These are phyloP conservation scores for Mythimna loreyi DNA, from an alignment of 2,888 invertebrate genomes.

Conservation along the genomic window DNA sequence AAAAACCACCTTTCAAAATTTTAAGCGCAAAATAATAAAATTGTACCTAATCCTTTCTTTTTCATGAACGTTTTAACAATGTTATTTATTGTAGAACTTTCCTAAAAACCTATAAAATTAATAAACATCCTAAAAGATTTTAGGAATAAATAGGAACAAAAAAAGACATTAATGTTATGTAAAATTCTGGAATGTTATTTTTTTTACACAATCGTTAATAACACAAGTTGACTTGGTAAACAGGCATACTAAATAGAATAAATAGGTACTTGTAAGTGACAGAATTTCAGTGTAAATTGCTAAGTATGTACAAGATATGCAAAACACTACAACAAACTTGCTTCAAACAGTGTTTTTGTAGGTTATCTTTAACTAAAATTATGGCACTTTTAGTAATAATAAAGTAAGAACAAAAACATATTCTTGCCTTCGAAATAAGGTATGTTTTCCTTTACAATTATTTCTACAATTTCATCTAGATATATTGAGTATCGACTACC, in stretches of 20 bases:
- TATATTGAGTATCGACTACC: slow-evolving; percentile 41
- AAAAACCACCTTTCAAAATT: not conserved
- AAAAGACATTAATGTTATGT: not conserved
- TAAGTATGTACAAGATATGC: not conserved
- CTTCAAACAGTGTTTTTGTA: slow-evolving; percentile 9
- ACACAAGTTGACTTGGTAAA: not conserved
- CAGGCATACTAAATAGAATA: not conserved
- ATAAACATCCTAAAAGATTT: not conserved
- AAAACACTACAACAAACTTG: slow-evolving; percentile 16
- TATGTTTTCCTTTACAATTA: slow-evolving; percentile 16
- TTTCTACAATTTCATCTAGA: slow-evolving; percentile 31
- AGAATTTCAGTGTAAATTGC: not conserved
- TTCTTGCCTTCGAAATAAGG: slow-evolving; percentile 1
- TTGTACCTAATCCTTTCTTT: not conserved
- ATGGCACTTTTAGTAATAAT: slow-evolving; percentile 29
- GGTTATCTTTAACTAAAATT: not conserved
- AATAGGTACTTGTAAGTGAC: not conserved
- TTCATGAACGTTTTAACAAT: not conserved
- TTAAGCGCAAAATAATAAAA: not conserved
- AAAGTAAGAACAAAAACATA: slow-evolving; percentile 12
- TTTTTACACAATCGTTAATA: not conserved
- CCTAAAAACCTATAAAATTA: not conserved
- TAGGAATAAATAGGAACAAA: not conserved
- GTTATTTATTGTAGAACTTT: not conserved
- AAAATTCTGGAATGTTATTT: slow-evolving; percentile 8